Conservation (phyloP, 2,113 vertebrate genomes). For the Aramus guarauna region DNA sequence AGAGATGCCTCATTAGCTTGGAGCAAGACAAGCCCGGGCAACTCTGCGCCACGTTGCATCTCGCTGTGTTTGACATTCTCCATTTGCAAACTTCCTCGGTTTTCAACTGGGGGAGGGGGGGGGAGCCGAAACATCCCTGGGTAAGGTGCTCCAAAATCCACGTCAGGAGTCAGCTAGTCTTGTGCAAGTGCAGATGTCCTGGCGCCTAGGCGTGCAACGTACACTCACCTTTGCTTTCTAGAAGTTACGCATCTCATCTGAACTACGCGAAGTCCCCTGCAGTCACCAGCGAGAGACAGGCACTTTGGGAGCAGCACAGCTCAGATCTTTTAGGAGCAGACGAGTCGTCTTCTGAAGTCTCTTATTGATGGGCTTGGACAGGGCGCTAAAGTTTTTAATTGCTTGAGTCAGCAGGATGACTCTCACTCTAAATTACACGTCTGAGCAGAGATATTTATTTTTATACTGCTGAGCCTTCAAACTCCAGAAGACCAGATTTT, state of each 20-base stretch:
- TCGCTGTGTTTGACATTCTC: rapidly evolving
- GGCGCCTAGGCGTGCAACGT: rapidly evolving
- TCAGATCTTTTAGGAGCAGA: not conserved
- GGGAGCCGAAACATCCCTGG: not conserved
- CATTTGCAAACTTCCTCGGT: not conserved
- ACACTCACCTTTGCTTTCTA: not conserved
- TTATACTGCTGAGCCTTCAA: not conserved
- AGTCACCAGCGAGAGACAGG: not conserved
- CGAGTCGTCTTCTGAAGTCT: not conserved
- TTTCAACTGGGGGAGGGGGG: not conserved
- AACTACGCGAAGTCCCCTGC: not conserved
- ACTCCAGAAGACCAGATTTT: not conserved
- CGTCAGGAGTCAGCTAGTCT: rapidly evolving
- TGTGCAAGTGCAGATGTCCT: not conserved
- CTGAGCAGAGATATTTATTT: not conserved
- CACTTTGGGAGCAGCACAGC: not conserved
- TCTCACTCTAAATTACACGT: not conserved
- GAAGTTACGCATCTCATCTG: rapidly evolving
- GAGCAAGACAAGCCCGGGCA: not conserved
- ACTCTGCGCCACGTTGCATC: not conserved
- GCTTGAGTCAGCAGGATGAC: not conserved
- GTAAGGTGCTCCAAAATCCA: not conserved
- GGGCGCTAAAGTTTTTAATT: not conserved
- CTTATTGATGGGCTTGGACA: not conserved
- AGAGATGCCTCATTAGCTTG: not conserved